phyloP scores from a whole-genome alignment of 2,797 vertebrate species.

The Acropternis orthonyx region DNA sequence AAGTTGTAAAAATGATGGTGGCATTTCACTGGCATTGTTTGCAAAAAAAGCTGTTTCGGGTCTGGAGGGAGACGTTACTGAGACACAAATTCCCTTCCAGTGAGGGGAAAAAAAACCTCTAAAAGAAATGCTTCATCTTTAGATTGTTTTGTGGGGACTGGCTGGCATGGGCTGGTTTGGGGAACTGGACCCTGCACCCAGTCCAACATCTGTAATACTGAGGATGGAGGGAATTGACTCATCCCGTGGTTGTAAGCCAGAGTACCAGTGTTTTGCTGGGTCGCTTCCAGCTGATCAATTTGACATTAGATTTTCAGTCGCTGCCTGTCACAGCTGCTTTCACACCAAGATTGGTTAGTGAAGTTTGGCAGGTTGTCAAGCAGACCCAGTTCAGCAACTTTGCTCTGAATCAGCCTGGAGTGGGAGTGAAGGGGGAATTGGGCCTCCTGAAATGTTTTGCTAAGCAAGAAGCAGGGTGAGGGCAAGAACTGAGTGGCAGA shows the following conservation, averaged over 20 bases:
- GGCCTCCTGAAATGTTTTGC: not conserved
- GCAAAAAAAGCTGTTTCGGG: not conserved
- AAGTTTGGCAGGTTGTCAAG: constrained; percentile 7
- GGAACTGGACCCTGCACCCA: not conserved
- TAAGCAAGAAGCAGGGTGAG: not conserved
- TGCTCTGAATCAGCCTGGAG: not conserved
- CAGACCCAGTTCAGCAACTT: not conserved
- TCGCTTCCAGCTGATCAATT: constrained; percentile 7
- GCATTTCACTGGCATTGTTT: not conserved
- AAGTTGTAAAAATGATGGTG: not conserved
- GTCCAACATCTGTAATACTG: not conserved
- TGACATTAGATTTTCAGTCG: not conserved
- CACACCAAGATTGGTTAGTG: not conserved
- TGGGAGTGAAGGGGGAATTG: not conserved
- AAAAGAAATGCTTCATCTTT: not conserved
- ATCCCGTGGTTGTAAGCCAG: not conserved
- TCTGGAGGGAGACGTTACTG: not conserved
- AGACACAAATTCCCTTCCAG: not conserved
- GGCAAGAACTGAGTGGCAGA: not conserved
- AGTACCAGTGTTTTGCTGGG: not conserved
- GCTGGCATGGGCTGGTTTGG: not conserved
- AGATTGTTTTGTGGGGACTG: not conserved
- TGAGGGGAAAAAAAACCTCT: fast-evolving
- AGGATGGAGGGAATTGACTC: not conserved
- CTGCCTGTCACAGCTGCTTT: not conserved